Evolutionary conservation across 2,888 invertebrate species (phyloP).

Genomic region (Ormyrus labotus): DNA sequence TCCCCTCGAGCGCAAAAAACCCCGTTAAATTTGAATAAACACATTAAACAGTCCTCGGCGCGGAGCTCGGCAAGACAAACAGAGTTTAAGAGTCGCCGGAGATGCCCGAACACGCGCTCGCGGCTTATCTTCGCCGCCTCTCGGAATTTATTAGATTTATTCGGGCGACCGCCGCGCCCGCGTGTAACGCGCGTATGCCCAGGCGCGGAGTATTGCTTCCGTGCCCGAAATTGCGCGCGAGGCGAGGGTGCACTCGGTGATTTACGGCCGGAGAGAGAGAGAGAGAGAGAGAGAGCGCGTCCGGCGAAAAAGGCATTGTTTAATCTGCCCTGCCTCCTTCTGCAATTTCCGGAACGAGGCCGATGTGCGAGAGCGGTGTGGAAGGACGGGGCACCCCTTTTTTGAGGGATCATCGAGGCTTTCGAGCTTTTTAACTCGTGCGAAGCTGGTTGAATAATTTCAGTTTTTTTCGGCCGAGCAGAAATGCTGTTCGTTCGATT

Average conservation of each 20-base stretch:
- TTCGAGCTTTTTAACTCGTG: no score
- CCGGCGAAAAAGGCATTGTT: slow-evolving; percentile 15
- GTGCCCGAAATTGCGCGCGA: slow-evolving; percentile 38
- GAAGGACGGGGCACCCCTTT: no score
- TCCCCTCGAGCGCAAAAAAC: slow-evolving; percentile 7
- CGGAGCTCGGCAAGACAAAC: slow-evolving; percentile 18
- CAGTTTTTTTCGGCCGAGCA: no score
- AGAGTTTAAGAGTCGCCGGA: slow-evolving; percentile 35
- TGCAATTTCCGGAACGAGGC: neutral
- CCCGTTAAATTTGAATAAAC: slow-evolving; percentile 30
- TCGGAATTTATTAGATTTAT: slow-evolving; percentile 54
- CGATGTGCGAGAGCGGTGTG: neutral
- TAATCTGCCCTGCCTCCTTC: slow-evolving; percentile 9
- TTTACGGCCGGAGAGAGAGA: slow-evolving; percentile 9
- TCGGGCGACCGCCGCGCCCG: slow-evolving; percentile 32
- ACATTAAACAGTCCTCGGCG: neutral
- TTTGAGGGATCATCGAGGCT: no score
- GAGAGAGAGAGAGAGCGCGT: neutral
- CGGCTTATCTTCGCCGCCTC: slow-evolving; percentile 37
- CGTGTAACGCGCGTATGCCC: neutral
- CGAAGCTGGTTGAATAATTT: no score
- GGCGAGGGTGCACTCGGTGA: slow-evolving; percentile 20
- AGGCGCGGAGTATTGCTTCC: slow-evolving; percentile 29
- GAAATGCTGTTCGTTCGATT: no score
- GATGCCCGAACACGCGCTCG: slow-evolving; percentile 52